phyloP scores from a whole-genome alignment of 1,140 invertebrate species.

The Drosophila burlai region DNA sequence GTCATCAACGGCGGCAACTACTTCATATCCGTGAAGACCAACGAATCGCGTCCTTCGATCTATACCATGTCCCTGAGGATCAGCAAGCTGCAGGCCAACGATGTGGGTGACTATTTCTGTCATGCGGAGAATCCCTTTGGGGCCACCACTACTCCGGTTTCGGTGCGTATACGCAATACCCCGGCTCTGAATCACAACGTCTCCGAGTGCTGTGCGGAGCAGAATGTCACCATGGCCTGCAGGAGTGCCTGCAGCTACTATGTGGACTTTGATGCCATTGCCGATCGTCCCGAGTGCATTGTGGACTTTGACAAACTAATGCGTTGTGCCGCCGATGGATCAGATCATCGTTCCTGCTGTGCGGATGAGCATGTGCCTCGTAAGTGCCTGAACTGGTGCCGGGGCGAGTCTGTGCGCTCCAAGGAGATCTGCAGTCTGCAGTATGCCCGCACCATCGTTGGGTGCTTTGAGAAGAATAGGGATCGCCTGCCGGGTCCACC shows the following conservation, averaged over 20 bases:
- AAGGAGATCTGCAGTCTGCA: conserved; percentile 89
- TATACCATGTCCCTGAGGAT: conserved; percentile 91
- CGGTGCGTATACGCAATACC: conserved; percentile 88
- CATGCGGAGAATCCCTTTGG: conserved; percentile 93
- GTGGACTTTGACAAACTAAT: conserved; percentile 93
- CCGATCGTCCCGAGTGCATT: conserved; percentile 91
- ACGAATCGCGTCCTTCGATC: conserved; percentile 86
- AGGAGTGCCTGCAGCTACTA: conserved; percentile 93
- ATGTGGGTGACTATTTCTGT: conserved; percentile 92
- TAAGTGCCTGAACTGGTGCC: conserved; percentile 90
- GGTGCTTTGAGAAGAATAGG: conserved; percentile 92
- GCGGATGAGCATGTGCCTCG: conserved; percentile 90
- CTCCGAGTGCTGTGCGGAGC: conserved; percentile 90
- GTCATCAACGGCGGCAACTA: conserved; percentile 92
- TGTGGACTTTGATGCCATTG: conserved; percentile 92
- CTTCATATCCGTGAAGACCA: conserved; percentile 86
- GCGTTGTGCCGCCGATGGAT: conserved; percentile 92
- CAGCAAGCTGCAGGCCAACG: conserved; percentile 88
- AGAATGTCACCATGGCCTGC: conserved; percentile 90
- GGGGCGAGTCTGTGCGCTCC: conserved; percentile 88
- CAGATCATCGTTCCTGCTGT: conserved; percentile 92
- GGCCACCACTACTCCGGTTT: conserved; percentile 89
- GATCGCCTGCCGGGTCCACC: conserved; percentile 92
- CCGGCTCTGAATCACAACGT: conserved; percentile 88
- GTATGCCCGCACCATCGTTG: conserved; percentile 90